These are phyloP conservation scores for Drosophila hydei DNA, from an alignment of 1,140 invertebrate genomes.

Conservation along the genomic window DNA sequence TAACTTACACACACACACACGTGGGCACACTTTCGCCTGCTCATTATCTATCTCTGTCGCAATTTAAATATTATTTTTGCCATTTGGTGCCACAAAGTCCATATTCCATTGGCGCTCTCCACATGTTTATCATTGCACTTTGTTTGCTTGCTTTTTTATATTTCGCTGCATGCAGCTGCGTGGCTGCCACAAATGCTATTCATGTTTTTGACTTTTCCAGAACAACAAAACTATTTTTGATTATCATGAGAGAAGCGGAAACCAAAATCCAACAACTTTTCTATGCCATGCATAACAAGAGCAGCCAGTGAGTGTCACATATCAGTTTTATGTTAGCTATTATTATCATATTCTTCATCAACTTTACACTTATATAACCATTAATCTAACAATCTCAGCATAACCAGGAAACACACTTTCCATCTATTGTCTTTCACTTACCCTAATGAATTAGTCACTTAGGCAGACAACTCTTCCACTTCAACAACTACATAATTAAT, in stretches of 20 bases:
- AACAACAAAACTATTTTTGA: background rate
- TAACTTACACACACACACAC: background rate
- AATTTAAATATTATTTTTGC: conserved; percentile 66
- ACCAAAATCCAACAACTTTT: too few species aligned
- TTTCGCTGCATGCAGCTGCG: background rate
- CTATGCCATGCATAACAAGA: too few species aligned
- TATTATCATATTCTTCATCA: too few species aligned
- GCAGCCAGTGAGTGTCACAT: too few species aligned
- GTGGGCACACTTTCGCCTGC: background rate
- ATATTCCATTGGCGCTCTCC: background rate
- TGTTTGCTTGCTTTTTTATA: background rate
- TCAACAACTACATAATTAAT: too few species aligned
- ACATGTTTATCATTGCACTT: background rate
- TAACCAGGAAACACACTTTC: too few species aligned
- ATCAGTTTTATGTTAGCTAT: too few species aligned
- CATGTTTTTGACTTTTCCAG: background rate
- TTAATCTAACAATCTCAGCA: too few species aligned
- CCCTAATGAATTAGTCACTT: too few species aligned
- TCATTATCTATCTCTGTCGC: conserved; percentile 2
- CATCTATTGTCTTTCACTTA: too few species aligned
- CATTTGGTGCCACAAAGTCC: conserved; percentile 37
- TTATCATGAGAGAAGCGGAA: background rate
- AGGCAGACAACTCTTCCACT: too few species aligned
- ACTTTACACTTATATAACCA: too few species aligned
- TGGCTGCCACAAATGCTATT: background rate